Base-by-base conservation (phyloP, 1,140 invertebrate genomes). In the Heliothis virescens region DNA sequence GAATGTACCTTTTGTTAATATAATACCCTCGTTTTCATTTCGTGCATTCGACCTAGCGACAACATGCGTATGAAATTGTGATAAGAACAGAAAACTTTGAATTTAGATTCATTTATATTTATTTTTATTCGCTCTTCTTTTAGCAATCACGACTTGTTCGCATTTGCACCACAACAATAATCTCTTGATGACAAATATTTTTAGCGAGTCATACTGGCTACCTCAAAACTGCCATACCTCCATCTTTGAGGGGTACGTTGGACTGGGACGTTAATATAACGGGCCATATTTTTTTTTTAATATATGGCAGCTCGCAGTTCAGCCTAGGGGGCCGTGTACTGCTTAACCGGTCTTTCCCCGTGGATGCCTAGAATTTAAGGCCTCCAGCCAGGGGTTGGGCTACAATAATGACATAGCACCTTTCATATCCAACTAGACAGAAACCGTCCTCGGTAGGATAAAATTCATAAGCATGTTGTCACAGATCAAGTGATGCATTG, bases 401-500 rank as follows among this genome's bases (percentile, higher is more conserved):
- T 41, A 41, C 34, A 41, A 9, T 9, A 41, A 41, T 41, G 1
- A 41, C 34, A 7, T 41, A 41, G 34, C 34, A 41, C 4, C 34
- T 5, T 41, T 9, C 34, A 41, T 41, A 41, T 1, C 3, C 34
- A 41, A 41, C 34, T 41, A 41, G 34, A 41, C 9, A 41, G 34
- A 26, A 26, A 41, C 34, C 1, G 34, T 41, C 34, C 34, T 41
- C 11, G 41, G 1, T 60, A 21, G 9, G 15, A 34, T 60, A 65
- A 50, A 18, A 16, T 55, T 77, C 73, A 80, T 26, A 80, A 60
- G 80, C 80, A 62, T 79, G 81, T 82, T 11, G 55, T 73, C 18
- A 69, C 18, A 50, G 71, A 72, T 59, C 82, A 79, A 73, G 81
- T 82, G 76, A 86, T 88, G 86, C 83, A 85, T 84, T 87, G 87